Base-by-base conservation (phyloP, 2,888 invertebrate genomes). In the Frankliniella fusca region DNA sequence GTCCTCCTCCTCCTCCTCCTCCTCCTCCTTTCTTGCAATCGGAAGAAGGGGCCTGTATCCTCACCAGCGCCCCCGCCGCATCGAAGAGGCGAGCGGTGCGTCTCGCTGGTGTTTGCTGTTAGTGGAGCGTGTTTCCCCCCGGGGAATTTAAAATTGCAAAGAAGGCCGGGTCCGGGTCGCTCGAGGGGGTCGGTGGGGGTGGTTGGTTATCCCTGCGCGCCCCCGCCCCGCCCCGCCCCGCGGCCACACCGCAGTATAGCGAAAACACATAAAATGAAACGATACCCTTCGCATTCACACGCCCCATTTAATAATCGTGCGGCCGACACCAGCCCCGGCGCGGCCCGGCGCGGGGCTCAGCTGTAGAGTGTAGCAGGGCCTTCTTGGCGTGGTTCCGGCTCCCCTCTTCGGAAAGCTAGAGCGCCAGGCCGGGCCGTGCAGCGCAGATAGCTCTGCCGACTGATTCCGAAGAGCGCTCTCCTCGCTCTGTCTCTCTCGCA, bases 131-230 rank as follows among this genome's bases (percentile, higher is more conserved):
- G 70, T 70, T 70, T 70, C 70, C 70, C 70, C 38, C 38, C 27
- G 10, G 70, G 70, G 70, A 76, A 76, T 23, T 76, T 76, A 76
- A 76, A 76, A 76, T 76, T 76, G 70, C 70, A 76, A 76, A 76
- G 70, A 12, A 76, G 23, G 8, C 54, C 18, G 18, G 54, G 38
- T n/a, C n/a, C n/a, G n/a, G n/a, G n/a, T n/a, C n/a, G n/a, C 50
- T 50, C 54, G 3, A 20, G 54, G 54, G 54, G 54, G 54, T 54
- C 61, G 61, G 61, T 11, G 61, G 18, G 20, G 11, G 61, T 54
- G 12, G 54, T 54, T 20, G 61, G 15, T 15, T n/a, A 1, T 11
- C 54, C 54, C 18, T 8, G 3, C 11, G 54, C 70, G 27, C 70
- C 70, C 9, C 61, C 61, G 61, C n/a, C 12, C 61, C n/a, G 61